Percentiles rank a stretch among this genome's conserved stretches.
phyloP scores from a whole-genome alignment of 1,140 invertebrate genomes.

The Trichoplusia ni region DNA sequence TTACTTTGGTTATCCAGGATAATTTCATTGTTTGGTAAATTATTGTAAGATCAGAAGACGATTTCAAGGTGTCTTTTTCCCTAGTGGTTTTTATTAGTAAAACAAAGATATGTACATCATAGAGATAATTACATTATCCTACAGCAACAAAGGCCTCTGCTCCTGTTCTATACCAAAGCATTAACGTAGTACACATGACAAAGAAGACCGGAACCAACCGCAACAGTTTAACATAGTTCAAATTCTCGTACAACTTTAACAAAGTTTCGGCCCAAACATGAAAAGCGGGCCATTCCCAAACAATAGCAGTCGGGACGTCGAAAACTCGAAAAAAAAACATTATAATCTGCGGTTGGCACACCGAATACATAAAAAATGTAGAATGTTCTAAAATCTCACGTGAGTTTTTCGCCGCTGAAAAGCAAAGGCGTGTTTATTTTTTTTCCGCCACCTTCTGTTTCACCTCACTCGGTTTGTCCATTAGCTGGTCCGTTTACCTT shows the following conservation, averaged over 20 bases:
- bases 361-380: slow-evolving; percentile 32
- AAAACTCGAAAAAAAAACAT: not conserved
- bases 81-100: no score
- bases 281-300: not conserved
- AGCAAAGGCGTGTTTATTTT: slow-evolving; percentile 46
- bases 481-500: slow-evolving; percentile 73
- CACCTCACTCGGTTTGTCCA: slow-evolving; percentile 68
- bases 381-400: slow-evolving; percentile 42
- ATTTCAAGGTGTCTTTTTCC: no score
- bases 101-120: no score
- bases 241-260: slow-evolving; percentile 1
- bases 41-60: no score
- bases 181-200: no score
- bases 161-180: no score
- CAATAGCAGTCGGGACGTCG: not conserved
- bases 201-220: not conserved
- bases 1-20: no score
- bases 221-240: not conserved
- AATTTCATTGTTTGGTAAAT: no score
- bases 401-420: slow-evolving; percentile 15
- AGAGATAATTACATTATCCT: no score
- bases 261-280: not conserved
- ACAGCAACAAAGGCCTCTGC: no score
- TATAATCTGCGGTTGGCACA: not conserved
- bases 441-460: slow-evolving; percentile 67